Percentiles rank a stretch among this genome's conserved stretches.
These are phyloP conservation scores for Chondrosia reniformis DNA, from an alignment of 37 sponge, comb jelly and placozoan species.

Conservation along the genomic window DNA sequence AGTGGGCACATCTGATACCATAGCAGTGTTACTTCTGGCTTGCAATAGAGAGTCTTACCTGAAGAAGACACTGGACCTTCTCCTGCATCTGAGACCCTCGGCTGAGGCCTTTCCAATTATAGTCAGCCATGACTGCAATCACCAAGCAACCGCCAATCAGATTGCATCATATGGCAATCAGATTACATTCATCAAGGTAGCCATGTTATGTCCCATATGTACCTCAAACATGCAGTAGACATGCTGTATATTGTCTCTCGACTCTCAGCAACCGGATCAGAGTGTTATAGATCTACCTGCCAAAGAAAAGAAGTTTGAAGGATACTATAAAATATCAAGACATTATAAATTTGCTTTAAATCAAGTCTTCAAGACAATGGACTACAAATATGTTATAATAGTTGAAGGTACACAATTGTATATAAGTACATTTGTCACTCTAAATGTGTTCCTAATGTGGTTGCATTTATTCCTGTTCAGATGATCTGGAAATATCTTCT, in stretches of 20 bases:
- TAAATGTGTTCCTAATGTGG: too few species aligned
- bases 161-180: conserved; percentile 51
- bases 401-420: conserved; percentile 64
- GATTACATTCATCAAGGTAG: conserved; percentile 70
- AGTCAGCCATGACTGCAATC: conserved; percentile 90
- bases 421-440: too few species aligned
- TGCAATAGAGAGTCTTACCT: conserved; percentile 64
- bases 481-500: conserved; percentile 76
- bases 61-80: conserved; percentile 38
- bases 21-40: conserved; percentile 80
- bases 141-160: conserved; percentile 53
- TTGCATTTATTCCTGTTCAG: conserved; percentile 35
- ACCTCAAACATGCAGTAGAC: too few species aligned
- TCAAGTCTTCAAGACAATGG: conserved; percentile 75
- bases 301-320: conserved; percentile 26
- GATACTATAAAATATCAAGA: conserved; percentile 91
- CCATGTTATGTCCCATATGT: too few species aligned
- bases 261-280: conserved; percentile 73
- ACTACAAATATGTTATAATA: conserved; percentile 60
- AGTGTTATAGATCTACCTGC: conserved; percentile 26
- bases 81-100: conserved; percentile 37
- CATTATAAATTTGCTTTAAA: conserved; percentile 89
- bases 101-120: conserved; percentile 56
- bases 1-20: background rate
- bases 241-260: background rate